These are phyloP conservation scores for Dione vanillae DNA, from an alignment of 2,888 invertebrate species.

Conservation along the genomic window DNA sequence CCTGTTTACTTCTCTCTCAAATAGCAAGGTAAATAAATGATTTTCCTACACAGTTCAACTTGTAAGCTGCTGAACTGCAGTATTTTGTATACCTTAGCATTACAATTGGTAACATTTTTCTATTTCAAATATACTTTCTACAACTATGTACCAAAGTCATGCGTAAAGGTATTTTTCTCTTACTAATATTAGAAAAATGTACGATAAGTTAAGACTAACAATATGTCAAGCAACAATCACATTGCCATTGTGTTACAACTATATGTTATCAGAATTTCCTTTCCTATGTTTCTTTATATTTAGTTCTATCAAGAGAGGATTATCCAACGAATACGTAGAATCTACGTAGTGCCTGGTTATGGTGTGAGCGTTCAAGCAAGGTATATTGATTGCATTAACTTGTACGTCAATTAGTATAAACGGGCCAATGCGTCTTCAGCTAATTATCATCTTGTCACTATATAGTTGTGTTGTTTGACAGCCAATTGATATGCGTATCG, in stretches of 20 bases:
- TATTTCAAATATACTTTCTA: too few species aligned
- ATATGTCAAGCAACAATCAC: neutral
- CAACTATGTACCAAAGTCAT: too few species aligned
- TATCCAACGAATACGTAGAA: constrained; percentile 7
- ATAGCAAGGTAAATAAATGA: neutral
- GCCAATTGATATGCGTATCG: constrained; percentile 59
- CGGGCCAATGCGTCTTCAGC: constrained; percentile 79
- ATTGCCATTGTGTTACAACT: neutral
- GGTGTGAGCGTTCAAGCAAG: constrained; percentile 68
- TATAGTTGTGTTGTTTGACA: constrained; percentile 70
- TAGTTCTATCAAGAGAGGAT: neutral
- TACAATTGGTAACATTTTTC: too few species aligned
- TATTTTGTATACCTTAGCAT: too few species aligned
- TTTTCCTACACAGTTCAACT: neutral
- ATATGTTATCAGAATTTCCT: neutral
- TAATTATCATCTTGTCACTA: constrained; percentile 79
- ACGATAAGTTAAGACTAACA: neutral
- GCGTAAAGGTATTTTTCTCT: too few species aligned
- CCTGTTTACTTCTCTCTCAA: neutral
- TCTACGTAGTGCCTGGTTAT: constrained; percentile 50
- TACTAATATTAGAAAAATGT: too few species aligned
- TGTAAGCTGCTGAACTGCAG: too few species aligned
- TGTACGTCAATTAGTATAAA: constrained; percentile 82
- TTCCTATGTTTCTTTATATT: neutral
- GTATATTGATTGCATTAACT: constrained; percentile 82